Evolutionary conservation across 2,113 vertebrate genomes (phyloP), one percentile per base, ranked within the genome.

Genomic region (Malurus alboscapulatus): DNA sequence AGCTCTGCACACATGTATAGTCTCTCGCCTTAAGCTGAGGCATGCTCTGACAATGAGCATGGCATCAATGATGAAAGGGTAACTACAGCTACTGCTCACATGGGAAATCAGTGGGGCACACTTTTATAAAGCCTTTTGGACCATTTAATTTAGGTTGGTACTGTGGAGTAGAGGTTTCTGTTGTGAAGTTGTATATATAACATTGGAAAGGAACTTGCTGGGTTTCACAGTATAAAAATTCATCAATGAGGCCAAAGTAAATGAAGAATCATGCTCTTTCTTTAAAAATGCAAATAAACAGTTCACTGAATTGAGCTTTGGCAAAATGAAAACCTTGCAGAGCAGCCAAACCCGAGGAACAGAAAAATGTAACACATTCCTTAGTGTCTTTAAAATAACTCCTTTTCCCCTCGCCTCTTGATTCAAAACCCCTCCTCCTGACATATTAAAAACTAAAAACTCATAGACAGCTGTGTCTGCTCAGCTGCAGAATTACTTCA

Each of bases 281-380:
- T 84, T 87, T 77, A 58, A 91, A 94, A 92, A 93, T 66, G 78
- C 68, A 96, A 96, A 95, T 87, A 96, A 96, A 90, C 50, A 94
- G 69, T 88, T 79, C 73, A 84, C 71, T 78, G 91, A 93, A 90
- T 55, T 59, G 59, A 93, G 63, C 78, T 89, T 75, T 91, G 75
- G 85, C 75, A 92, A 81, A 94, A 94, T 3, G 42, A 95, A 61
- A 90, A 78, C 17, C 71, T 47, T 85, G 50, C 48, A 73, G 24
- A 90, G 63, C 63, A 69, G 92, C 91, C 96, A 94, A 90, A 86
- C 55, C 66, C 36, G 63, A 89, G 77, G 67, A 90, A 80, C 38
- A 71, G 61, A 96, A 95, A 65, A 95, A 93, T 72, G 74, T 87
- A 84, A 67, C 61, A 63, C 85, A 89, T 96, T 95, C 89, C 74